phyloP scores from a whole-genome alignment of 2,113 vertebrate species.

The Prunella himalayana region DNA sequence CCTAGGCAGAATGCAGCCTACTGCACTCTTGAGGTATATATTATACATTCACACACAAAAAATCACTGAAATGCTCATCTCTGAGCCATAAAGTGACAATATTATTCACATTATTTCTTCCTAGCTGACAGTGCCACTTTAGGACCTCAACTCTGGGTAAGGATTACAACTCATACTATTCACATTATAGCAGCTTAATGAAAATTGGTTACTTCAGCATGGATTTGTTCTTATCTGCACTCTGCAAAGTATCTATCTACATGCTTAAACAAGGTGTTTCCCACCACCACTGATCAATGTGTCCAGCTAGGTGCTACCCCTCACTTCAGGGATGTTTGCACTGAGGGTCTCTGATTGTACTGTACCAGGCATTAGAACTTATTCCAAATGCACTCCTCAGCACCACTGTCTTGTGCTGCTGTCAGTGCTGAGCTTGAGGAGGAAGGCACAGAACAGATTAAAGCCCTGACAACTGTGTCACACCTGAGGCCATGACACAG shows the following conservation, averaged over 20 bases:
- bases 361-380: background rate
- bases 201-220: background rate
- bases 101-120: background rate
- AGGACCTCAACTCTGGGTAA: background rate
- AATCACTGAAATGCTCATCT: background rate
- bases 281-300: fast-evolving
- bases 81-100: background rate
- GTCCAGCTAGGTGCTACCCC: background rate
- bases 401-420: background rate
- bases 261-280: background rate
- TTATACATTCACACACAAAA: background rate
- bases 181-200: background rate
- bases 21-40: background rate
- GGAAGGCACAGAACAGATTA: background rate
- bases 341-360: background rate
- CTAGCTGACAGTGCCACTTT: background rate
- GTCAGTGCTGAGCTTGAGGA: background rate
- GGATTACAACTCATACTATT: background rate
- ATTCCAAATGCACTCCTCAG: background rate
- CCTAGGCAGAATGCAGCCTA: background rate
- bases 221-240: background rate
- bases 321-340: background rate
- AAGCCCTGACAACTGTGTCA: background rate
- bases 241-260: background rate
- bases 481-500: background rate